Percentiles rank a stretch among this genome's conserved stretches.
phyloP scores from a whole-genome alignment of 2,888 invertebrate species.

The Dioctria linearis region DNA sequence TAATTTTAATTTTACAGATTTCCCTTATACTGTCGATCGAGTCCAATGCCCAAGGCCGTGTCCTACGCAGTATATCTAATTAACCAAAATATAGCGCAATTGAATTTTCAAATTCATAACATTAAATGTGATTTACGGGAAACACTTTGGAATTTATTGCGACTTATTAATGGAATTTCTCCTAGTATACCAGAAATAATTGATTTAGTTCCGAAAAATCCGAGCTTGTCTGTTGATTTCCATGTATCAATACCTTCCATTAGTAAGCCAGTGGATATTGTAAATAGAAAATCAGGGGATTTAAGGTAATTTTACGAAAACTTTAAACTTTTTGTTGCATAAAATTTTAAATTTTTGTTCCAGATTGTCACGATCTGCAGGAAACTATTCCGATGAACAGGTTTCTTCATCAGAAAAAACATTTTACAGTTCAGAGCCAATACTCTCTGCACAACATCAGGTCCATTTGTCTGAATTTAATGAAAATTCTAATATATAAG shows the following conservation, averaged over 20 bases:
- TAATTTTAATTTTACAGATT: constrained; percentile 75
- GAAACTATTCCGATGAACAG: constrained; percentile 68
- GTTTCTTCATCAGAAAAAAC: constrained; percentile 55
- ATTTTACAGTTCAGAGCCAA: constrained; percentile 59
- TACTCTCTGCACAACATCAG: constrained; percentile 49
- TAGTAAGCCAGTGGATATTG: constrained; percentile 53
- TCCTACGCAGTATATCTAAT: constrained; percentile 92
- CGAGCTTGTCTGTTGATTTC: constrained; percentile 68
- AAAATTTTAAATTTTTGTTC: not conserved
- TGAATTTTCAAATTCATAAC: constrained; percentile 71
- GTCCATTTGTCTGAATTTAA: constrained; percentile 19
- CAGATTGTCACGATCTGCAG: constrained; percentile 65
- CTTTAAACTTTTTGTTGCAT: too few relatives aligned
- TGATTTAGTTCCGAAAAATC: constrained; percentile 47
- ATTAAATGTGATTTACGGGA: constrained; percentile 64
- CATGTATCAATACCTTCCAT: constrained; percentile 63
- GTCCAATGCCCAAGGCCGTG: constrained; percentile 71
- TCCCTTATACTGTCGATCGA: constrained; percentile 78
- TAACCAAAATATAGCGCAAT: constrained; percentile 95
- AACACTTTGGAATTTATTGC: constrained; percentile 67
- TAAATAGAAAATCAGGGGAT: constrained; percentile 34
- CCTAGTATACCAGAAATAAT: constrained; percentile 6
- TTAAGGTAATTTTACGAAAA: constrained; percentile 45
- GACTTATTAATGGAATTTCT: constrained; percentile 62
- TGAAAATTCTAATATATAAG: constrained; percentile 42